Evolutionary conservation across 2,888 invertebrate genomes (phyloP), one percentile per base, ranked within the genome.

Genomic region (Bombylius major): DNA sequence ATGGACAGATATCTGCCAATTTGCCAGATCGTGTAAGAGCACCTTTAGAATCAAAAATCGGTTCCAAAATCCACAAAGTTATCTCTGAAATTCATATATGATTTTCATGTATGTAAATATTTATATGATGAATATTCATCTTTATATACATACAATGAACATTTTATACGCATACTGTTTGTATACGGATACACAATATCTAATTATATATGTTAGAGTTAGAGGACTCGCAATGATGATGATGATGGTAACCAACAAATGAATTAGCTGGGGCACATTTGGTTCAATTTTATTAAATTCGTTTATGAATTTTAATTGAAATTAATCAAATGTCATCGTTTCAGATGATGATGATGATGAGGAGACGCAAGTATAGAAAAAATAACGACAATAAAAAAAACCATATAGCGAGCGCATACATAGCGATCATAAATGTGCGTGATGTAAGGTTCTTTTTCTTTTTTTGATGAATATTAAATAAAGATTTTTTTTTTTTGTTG

Each of bases 301-400:
- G 55, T 55, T 59, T 57, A 56, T 55, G 60, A 60, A 60, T 60
- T 58, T 61, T 61, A 60, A 59, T 59, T 60, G 59, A 58, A 60
- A 58, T 59, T 59, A 59, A 59, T 59, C 58, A 58, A 60, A 59
- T 58, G 60, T 59, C 57, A 52, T 53, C 55, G 39, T 42, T 42
- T 42, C 11, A 11, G 12, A 42, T 11, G 39, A 23, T 23, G 23
- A 23, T 23, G 23, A 23, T 23, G 23, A 23, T 23, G 23, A 23
- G 23, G 23, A 23, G 23, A 23, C 23, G 23, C 23, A 2, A 23
- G 23, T 23, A n/a, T n/a, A 42, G 39, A 11, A 8, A 8, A 42
- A 14, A 36, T 23, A 33, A 49, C 49, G 13, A 6, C 14, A 7
- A 36, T 4, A 36, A 36, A 36, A 36, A 36, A 36, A 36, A 36